Conservation (phyloP, 2,888 invertebrate genomes). For the Brachypterus glaber region DNA sequence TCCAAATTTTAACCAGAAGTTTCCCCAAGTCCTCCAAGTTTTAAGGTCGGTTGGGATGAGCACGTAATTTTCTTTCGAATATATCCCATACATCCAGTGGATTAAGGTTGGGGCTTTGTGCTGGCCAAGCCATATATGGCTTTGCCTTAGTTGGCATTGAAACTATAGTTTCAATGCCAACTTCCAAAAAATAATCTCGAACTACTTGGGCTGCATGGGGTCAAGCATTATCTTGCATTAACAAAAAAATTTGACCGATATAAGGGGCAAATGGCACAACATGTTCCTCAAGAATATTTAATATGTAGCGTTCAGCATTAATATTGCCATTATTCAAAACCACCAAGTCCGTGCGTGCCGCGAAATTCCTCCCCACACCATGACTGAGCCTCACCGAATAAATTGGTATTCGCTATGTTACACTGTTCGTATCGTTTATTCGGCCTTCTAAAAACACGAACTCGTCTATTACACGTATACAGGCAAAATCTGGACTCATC, state of each 20-base stretch:
- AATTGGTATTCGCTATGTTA: too few species aligned
- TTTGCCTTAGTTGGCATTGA: too few species aligned
- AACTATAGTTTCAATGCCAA: conserved; percentile 11
- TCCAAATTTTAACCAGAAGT: conserved; percentile 12
- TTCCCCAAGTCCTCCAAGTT: conserved; percentile 3
- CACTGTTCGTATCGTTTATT: too few species aligned
- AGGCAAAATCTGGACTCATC: too few species aligned
- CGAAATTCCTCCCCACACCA: too few species aligned
- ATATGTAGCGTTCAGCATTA: too few species aligned
- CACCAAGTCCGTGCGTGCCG: too few species aligned
- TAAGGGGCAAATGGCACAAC: conserved; percentile 12
- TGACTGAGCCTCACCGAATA: too few species aligned
- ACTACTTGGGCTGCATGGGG: conserved; percentile 6
- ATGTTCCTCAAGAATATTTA: conserved; percentile 12
- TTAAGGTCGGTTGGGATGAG: conserved; percentile 3
- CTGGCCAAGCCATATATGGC: conserved; percentile 8
- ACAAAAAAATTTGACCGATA: conserved; percentile 12
- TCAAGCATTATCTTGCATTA: conserved; percentile 13
- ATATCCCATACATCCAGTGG: conserved; percentile 7
- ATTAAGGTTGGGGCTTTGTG: conserved; percentile 6
- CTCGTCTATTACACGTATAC: too few species aligned
- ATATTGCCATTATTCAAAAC: too few species aligned
- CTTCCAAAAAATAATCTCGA: conserved; percentile 4
- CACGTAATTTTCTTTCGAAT: conserved; percentile 5
- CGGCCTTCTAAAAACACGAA: too few species aligned